phyloP scores from a whole-genome alignment of 1,140 invertebrate genomes.

The Magallana angulata region DNA sequence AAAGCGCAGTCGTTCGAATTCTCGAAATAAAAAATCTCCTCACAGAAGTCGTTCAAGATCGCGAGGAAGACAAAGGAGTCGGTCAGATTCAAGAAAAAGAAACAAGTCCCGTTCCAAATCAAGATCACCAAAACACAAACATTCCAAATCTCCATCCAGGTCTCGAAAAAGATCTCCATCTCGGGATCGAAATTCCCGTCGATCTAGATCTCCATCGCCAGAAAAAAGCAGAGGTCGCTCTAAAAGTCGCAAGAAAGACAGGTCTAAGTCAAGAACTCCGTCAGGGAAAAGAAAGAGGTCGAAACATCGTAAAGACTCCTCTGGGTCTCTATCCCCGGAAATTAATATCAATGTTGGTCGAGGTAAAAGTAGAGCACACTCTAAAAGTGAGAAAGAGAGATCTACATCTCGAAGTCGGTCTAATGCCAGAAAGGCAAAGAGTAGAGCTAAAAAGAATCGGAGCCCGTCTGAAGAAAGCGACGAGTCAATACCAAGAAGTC shows the following conservation, averaged over 20 bases:
- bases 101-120: constrained; percentile 33
- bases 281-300: constrained; percentile 7
- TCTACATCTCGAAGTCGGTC: not conserved
- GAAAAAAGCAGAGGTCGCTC: constrained; percentile 13
- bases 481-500: constrained; percentile 20
- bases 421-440: not conserved
- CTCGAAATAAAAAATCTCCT: not conserved
- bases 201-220: constrained; percentile 21
- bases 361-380: not conserved
- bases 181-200: not conserved
- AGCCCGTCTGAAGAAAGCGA: not conserved
- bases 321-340: not conserved
- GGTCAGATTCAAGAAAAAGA: constrained; percentile 22
- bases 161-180: constrained; percentile 41
- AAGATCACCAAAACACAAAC: constrained; percentile 1
- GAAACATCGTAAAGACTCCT: constrained; percentile 2
- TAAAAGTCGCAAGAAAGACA: constrained; percentile 20
- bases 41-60: constrained; percentile 23
- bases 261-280: constrained; percentile 1
- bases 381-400: not conserved
- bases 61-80: constrained; percentile 26
- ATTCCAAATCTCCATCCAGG: constrained; percentile 30
- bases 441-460: not conserved
- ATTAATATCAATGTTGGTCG: not conserved
- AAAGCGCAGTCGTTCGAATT: constrained; percentile 21